Base-by-base conservation (phyloP, 2,888 invertebrate species). In the Conistra vaccinii region DNA sequence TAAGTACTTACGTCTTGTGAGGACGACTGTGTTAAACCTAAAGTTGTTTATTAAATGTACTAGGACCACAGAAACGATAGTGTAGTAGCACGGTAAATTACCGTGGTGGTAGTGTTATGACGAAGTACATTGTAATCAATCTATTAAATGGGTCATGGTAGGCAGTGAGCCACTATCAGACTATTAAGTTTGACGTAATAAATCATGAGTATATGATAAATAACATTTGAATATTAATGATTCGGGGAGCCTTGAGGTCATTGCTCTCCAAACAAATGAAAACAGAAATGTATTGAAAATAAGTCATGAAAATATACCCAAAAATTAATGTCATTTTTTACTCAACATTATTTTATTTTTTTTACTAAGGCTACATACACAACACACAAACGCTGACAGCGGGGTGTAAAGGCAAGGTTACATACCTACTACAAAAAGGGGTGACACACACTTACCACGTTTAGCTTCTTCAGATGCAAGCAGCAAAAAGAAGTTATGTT, bases 401-500 rank as follows among this genome's bases (percentile, higher is more conserved):
- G 0, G 35, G 66, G 32, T 69, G 29, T 80, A 42, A 81, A 70
- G 76, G 82, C 70, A 58, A 45, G 42, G 51, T 48, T 12, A 70
- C 81, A 85, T 81, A 71, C 81, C 81, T 81, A 71, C 42, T n/a
- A 62, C 14, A 58, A 82, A 78, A 83, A 85, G 76, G 80, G 76
- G 82, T 81, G 84, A 89, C 57, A 80, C 53, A 87, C 70, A 95
- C 96, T 96, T 95, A 96, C 96, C 96, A 85, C 94, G 92, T 93
- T 96, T 96, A 85, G 93, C 96, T 96, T 95, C 95, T 90, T 91
- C 95, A 91, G 88, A 89, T 88, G 95, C 90, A 91, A 92, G 96
- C 94, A 94, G 94, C 95, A 95, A 94, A 95, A 94, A 96, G 93
- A 95, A 94, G 91, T 90, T 90, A 89, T 88, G 91, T 96, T 95